Base-by-base conservation (phyloP, 2,888 invertebrate genomes). In the Melanophora roralis region DNA sequence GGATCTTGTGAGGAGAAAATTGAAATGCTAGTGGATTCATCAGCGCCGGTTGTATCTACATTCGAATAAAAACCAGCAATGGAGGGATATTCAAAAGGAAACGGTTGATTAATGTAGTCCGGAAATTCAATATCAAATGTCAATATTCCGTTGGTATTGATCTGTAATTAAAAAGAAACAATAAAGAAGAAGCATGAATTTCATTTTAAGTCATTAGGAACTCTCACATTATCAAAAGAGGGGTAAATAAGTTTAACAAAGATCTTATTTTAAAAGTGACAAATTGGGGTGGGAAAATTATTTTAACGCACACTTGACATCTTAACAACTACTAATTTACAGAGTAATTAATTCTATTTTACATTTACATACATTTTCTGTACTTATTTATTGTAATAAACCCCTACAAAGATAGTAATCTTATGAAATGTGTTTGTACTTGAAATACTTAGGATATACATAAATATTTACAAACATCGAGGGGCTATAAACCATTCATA, bases 31-130 rank as follows among this genome's bases (percentile, higher is more conserved):
- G 98, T 97, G 0, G 93, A 91, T 9, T 90, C 91, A 74, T 89
- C 87, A 12, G 83, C 84, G 12, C 82, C 84, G 0, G 94, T 92
- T 0, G 95, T 96, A 88, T 98, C 98, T 4, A 98, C 93, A 89
- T 98, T 98, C 0, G 96, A 93, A 89, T 98, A 97, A 84, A 98
- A 94, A 0, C 96, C 96, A 0, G 98, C 96, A 84, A 98, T 96
- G 1, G 96, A 93, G 0, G 97, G 95, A 88, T 96, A 96, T 81
- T 95, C 96, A 84, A 97, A 91, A 0, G 97, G 97, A 88, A 97
- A 97, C 85, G 97, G 95, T 36, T 95, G 93, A 88, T 97, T 97
- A 85, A 96, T 92, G 89, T 96, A 98, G 62, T 93, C 92, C 7
- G 96, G 93, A 82, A 98, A 94, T 84, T 97, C 95, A n/a, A 95